These are phyloP conservation scores for Palaemon carinicauda DNA, from an alignment of 1,140 invertebrate genomes.

Conservation along the genomic window DNA sequence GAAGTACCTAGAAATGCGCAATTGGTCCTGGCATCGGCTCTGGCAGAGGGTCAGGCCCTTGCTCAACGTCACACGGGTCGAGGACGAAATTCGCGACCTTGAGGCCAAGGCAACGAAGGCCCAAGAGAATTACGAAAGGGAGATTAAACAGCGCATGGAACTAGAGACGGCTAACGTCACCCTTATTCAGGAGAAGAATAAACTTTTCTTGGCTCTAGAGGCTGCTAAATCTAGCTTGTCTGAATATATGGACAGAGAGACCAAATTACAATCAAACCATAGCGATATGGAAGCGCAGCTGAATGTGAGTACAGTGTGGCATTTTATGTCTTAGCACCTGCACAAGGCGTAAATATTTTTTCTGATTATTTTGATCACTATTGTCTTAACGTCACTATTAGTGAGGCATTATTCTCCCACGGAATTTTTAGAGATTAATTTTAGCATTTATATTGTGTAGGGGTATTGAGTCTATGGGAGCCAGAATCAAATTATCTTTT, in stretches of 20 bases:
- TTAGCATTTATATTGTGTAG: too few species aligned
- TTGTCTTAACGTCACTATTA: too few species aligned
- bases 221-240: constrained; percentile 86
- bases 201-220: constrained; percentile 85
- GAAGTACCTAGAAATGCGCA: constrained; percentile 96
- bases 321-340: too few species aligned
- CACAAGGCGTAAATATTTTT: too few species aligned
- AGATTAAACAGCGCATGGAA: constrained; percentile 96
- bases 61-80: constrained; percentile 96
- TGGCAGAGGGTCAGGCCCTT: constrained; percentile 99
- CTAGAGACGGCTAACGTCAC: constrained; percentile 84
- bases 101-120: constrained; percentile 95
- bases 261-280: constrained; percentile 94
- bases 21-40: constrained; percentile 99
- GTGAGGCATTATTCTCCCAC: too few species aligned
- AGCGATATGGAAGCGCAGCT: constrained; percentile 94
- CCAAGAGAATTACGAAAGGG: constrained; percentile 91
- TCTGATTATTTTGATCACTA: too few species aligned
- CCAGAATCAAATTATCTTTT: too few species aligned
- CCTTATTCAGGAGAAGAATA: constrained; percentile 90
- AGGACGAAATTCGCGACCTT: constrained; percentile 97
- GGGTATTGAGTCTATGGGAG: too few species aligned
- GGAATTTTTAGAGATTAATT: too few species aligned
- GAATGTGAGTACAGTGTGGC: constrained; percentile 74
- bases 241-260: constrained; percentile 90